These are phyloP conservation scores for Kradibia gibbosae DNA, from an alignment of 1,140 invertebrate species.

Conservation along the genomic window DNA sequence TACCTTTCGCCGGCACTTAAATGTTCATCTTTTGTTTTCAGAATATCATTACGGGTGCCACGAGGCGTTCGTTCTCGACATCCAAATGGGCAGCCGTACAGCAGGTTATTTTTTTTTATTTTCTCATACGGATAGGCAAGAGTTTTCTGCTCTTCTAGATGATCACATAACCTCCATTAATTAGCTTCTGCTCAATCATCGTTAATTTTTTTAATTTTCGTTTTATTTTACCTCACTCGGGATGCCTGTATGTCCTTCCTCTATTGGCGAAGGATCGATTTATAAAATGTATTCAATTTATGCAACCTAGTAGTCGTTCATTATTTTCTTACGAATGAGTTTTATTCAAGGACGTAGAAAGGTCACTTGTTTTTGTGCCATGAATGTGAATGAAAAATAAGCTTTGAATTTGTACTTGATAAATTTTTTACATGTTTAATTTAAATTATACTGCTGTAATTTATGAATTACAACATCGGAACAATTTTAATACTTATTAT, in stretches of 20 bases:
- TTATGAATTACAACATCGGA: too few species aligned
- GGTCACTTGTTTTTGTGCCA: slow-evolving; percentile 47
- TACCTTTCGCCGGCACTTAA: not conserved
- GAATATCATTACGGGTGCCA: slow-evolving; percentile 61
- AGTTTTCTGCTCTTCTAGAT: not conserved
- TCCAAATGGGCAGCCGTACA: slow-evolving; percentile 75
- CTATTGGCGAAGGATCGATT: not conserved
- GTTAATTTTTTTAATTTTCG: not conserved
- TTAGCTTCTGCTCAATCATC: not conserved
- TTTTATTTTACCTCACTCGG: not conserved
- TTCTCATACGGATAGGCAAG: not conserved
- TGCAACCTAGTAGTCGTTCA: not conserved
- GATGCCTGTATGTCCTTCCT: not conserved
- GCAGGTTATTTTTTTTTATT: slow-evolving; percentile 60
- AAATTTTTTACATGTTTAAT: not conserved
- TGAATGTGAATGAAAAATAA: slow-evolving; percentile 22
- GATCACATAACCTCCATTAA: slow-evolving; percentile 14
- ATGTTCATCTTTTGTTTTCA: slow-evolving; percentile 55
- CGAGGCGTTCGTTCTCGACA: slow-evolving; percentile 75
- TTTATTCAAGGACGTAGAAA: slow-evolving; percentile 54
- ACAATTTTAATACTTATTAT: not conserved
- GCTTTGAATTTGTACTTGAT: not conserved
- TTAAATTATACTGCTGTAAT: not conserved
- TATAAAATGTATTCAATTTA: not conserved
- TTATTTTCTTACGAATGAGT: not conserved